Evolutionary conservation across 2,113 vertebrate species (phyloP), one percentile per base, ranked within the genome.

Genomic region (Lepus americanus): DNA sequence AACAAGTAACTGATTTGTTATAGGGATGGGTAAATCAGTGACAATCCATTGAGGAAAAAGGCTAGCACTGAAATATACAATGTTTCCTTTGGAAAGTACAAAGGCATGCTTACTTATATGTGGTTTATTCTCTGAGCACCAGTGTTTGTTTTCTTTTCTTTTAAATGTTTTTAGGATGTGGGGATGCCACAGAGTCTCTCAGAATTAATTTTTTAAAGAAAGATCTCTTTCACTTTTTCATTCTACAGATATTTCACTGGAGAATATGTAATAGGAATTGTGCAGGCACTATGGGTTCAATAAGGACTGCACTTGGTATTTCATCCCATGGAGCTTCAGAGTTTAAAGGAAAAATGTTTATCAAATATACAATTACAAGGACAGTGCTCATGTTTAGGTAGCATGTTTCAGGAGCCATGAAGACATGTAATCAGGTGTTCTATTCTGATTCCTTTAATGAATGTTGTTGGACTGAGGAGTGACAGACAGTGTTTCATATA

Each of bases 61-160:
- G 63, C 72, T 84, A 73, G 80, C 83, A 49, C 61, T 92, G 63
- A 89, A n/a, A 25, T 82, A 10, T 73, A 2, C 9, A n/a, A 25
- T 53, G 5, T 73, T 88, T 90, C 12, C 17, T 87, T 86, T 84
- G 33, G 19, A 89, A 73, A 85, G 6, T 53, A 83, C 27, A 39
- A 76, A 93, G 12, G 23, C 36, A 94, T 39, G 23, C 31, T 92
- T 70, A 79, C n/a, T 51, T 63, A 4, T 36, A 61, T 67, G 13
- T 49, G n/a, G 12, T 25, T 9, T 72, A 16, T 86, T 76, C n/a
- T 67, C 64, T 72, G 76, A 9, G 61, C 55, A 90, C 19, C 67
- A 95, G 31, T 27, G 74, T 94, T 72, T 83, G 16, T 17, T 95
- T 90, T 82, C 5, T 79, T 55, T 76, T 67, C 44, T 84, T 84